These are phyloP conservation scores for Resseliella maxima DNA, from an alignment of 2,888 invertebrate genomes.

Conservation along the genomic window DNA sequence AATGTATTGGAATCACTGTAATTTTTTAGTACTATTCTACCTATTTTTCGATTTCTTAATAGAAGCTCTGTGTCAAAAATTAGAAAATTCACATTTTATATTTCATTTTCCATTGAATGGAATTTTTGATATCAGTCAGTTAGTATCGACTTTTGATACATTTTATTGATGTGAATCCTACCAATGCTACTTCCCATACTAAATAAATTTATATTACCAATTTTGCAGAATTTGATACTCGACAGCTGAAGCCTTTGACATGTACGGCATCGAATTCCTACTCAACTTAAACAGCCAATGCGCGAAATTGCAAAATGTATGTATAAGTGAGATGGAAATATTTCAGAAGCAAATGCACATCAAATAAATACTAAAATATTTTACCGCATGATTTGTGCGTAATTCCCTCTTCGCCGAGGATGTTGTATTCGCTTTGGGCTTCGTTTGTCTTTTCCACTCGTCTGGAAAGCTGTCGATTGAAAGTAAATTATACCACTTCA, in stretches of 20 bases:
- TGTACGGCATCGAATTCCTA: not conserved
- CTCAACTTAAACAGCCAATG: not conserved
- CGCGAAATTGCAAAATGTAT: not conserved
- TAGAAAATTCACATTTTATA: not conserved
- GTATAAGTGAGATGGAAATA: not conserved
- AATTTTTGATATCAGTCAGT: not conserved
- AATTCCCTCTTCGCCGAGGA: not conserved
- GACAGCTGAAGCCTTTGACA: not conserved
- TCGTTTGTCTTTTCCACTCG: not conserved
- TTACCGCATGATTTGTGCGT: not conserved
- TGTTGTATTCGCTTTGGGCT: not conserved
- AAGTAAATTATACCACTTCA: not conserved
- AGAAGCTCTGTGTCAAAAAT: no score
- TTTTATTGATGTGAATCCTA: slow-evolving; percentile 1
- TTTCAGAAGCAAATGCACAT: not conserved
- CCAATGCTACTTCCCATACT: not conserved
- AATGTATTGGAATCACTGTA: no score
- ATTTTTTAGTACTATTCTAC: no score
- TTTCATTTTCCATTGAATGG: not conserved
- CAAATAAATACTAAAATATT: not conserved
- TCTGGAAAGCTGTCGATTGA: not conserved
- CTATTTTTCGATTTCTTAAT: no score
- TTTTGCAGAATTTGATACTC: not conserved
- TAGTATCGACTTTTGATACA: not conserved
- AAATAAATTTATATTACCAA: not conserved